Evolutionary conservation across 2,888 invertebrate genomes (phyloP), one percentile per base, ranked within the genome.

Genomic region (Anorthoa munda): DNA sequence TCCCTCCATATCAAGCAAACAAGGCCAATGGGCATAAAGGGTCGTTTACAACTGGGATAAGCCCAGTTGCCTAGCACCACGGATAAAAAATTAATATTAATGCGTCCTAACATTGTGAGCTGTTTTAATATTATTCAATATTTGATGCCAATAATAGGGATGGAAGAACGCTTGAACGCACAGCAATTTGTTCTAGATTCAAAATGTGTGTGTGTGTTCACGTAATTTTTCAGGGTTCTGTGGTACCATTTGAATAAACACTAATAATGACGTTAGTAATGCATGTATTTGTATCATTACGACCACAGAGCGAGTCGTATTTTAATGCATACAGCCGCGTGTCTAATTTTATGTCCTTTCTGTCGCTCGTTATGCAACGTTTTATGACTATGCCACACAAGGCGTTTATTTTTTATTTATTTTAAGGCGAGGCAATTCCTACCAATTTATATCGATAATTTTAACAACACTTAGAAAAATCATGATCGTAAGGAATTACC

Each of bases 321-420:
- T 46, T 58, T 12, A 74, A 51, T 26, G 45, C 68, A 31, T n/a
- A 58, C 45, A 74, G 26, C 56, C 26, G 21, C 68, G n/a, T 51
- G 21, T 17, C 50, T 11, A 74, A 67, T 77, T 74, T 51, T 21
- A 66, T 59, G 68, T 23, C n/a, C 17, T 77, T 67, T 23, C n/a
- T 23, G 68, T 23, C n/a, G 51, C 31, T 58, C 56, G 67, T 77
- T 46, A 59, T n/a, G 26, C 48, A 17, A 12, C 15, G 7, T 67
- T 72, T 72, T 51, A 58, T 31, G 74, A 67, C 7, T 31, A 31
- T 2, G 50, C 77, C 74, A 51, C 77, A 31, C 77, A 74, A 67
- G 51, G n/a, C n/a, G n/a, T n/a, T n/a, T n/a, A n/a, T n/a, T n/a
- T n/a, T n/a, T n/a, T n/a, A n/a, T n/a, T n/a, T n/a, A n/a, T n/a